phyloP scores from a whole-genome alignment of 2,113 vertebrate genomes.

The Brachyistius frenatus region DNA sequence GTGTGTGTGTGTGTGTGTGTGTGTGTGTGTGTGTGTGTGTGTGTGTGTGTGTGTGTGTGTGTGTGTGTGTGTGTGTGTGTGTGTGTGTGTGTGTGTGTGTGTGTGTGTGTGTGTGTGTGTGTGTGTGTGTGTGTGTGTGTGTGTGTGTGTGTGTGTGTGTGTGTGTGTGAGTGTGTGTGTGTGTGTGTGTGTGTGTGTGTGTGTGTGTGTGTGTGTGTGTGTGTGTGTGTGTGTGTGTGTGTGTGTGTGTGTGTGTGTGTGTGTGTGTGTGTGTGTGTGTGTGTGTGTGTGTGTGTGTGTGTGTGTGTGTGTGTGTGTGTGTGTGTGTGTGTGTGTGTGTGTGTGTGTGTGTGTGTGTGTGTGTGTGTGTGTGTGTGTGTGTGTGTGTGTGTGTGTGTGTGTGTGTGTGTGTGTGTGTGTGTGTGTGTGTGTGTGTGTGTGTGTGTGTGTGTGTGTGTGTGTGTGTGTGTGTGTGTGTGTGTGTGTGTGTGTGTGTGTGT shows the following conservation, averaged over 20 bases:
- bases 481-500: not conserved
- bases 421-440: too few relatives aligned
- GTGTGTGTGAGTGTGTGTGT: conserved; percentile 36
- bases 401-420: too few relatives aligned
- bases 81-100: conserved; percentile 37
- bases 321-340: conserved; percentile 41
- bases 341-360: conserved; percentile 36
- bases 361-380: conserved; percentile 32
- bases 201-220: too few relatives aligned
- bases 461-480: conserved; percentile 19
- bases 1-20: conserved; percentile 7
- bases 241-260: too few relatives aligned
- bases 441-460: not conserved
- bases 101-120: conserved; percentile 36
- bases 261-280: not conserved
- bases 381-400: too few relatives aligned
- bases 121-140: conserved; percentile 28
- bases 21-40: too few relatives aligned
- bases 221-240: too few relatives aligned
- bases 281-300: conserved; percentile 17
- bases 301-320: not conserved
- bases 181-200: conserved; percentile 29
- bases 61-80: conserved; percentile 28
- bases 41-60: conserved; percentile 36
- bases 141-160: conserved; percentile 18